Evolutionary conservation across 2,797 vertebrate species (phyloP).

Genomic region (Schizothorax lantsangensis): DNA sequence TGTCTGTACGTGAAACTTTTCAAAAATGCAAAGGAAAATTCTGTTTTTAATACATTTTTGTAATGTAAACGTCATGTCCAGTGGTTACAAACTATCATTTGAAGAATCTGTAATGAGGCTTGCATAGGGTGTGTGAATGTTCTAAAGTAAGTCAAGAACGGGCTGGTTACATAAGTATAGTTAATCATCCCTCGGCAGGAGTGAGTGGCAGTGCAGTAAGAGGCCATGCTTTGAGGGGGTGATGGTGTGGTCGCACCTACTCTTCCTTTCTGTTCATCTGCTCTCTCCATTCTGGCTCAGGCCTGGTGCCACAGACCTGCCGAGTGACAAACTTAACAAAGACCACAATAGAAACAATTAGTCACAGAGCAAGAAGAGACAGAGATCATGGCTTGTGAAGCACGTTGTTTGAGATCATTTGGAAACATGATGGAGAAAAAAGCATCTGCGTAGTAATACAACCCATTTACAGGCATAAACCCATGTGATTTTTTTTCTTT

Average conservation of each 20-base stretch:
- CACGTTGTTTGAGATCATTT: neutral
- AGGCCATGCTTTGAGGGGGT: constrained; percentile 79
- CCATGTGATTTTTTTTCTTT: neutral
- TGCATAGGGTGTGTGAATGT: constrained; percentile 30
- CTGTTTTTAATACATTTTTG: neutral
- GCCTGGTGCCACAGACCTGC: constrained; percentile 61
- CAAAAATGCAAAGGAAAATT: neutral
- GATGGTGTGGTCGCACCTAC: constrained; percentile 72
- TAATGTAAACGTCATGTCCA: neutral
- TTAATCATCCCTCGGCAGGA: constrained; percentile 67
- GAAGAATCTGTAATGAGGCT: neutral
- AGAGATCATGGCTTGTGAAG: constrained; percentile 24
- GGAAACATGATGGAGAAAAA: neutral
- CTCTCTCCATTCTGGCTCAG: constrained; percentile 58
- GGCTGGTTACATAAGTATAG: constrained; percentile 55
- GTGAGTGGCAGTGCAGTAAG: constrained; percentile 52
- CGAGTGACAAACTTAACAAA: constrained; percentile 53
- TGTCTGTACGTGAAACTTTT: neutral
- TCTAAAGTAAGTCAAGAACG: constrained; percentile 44
- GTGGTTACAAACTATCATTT: neutral
- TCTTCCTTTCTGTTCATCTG: constrained; percentile 71
- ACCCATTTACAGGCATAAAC: neutral
- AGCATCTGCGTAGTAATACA: neutral
- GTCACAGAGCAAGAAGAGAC: constrained; percentile 67
- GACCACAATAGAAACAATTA: constrained; percentile 61